A percentile compares a stretch with the other conserved stretches of the same genome.
These are phyloP conservation scores for Prunella himalayana DNA, from an alignment of 2,113 vertebrate genomes.

Conservation along the genomic window DNA sequence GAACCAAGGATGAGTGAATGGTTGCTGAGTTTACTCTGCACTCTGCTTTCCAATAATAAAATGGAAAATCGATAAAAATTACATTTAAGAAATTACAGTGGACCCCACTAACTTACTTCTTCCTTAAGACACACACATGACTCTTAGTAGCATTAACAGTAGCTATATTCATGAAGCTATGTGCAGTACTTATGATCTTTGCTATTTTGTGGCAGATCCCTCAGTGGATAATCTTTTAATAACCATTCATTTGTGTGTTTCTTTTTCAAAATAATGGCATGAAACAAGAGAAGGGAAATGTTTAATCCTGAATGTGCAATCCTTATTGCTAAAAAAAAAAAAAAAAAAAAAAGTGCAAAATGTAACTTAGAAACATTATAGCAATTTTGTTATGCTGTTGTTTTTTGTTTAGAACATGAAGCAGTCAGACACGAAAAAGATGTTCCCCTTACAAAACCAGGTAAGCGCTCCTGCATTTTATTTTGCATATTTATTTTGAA, in stretches of 20 bases:
- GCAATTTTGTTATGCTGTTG: neutral
- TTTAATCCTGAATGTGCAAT: neutral
- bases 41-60: neutral
- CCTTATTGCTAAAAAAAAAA: neutral
- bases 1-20: neutral
- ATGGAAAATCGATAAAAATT: neutral
- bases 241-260: neutral
- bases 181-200: neutral
- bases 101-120: neutral
- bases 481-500: neutral
- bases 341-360: neutral
- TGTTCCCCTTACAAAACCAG: slow-evolving; percentile 42
- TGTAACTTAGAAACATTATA: neutral
- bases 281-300: neutral
- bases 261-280: neutral
- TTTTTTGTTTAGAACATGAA: slow-evolving; percentile 56
- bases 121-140: neutral
- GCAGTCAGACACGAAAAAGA: slow-evolving; percentile 43
- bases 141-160: neutral
- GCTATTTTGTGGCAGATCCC: neutral
- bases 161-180: neutral
- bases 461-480: slow-evolving; percentile 12
- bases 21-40: neutral
- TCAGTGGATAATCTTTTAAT: neutral
- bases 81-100: neutral